A percentile compares a stretch with the other conserved stretches of the same genome.
Conservation (phyloP, 1,140 invertebrate species). For the Drosophila ohnishii region DNA sequence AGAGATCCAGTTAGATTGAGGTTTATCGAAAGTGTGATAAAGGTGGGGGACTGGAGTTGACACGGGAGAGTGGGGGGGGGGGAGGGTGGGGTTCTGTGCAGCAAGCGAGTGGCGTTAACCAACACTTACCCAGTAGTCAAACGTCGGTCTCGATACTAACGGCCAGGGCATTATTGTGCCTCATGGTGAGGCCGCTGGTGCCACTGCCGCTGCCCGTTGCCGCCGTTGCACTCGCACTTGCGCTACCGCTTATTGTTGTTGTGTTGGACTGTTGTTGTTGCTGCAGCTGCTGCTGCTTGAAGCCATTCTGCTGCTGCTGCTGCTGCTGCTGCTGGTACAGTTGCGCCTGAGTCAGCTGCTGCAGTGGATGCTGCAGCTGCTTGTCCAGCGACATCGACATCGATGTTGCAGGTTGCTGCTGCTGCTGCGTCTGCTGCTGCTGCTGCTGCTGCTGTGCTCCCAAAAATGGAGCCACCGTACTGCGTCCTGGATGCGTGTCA, state of each 20-base stretch:
- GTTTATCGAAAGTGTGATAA: conserved; percentile 7
- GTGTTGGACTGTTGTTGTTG: conserved; percentile 54
- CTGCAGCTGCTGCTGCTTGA: conserved; percentile 62
- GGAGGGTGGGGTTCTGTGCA: conserved; percentile 10
- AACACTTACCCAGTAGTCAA: conserved; percentile 94
- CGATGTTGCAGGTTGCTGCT: conserved; percentile 38
- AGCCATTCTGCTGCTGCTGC: conserved; percentile 47
- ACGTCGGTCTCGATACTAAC: conserved; percentile 98
- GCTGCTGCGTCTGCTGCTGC: conserved; percentile 13
- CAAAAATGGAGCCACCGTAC: conserved; percentile 82
- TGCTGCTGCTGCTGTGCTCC: conserved; percentile 73
- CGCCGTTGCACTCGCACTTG: conserved; percentile 43
- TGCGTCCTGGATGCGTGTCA: conserved; percentile 81
- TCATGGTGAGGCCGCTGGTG: conserved; percentile 92
- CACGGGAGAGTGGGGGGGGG: background rate
- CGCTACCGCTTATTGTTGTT: conserved; percentile 53
- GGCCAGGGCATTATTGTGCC: conserved; percentile 89
- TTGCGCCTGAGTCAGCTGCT: conserved; percentile 45
- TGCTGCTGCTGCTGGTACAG: conserved; percentile 44
- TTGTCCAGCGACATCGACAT: conserved; percentile 51
- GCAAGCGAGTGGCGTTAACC: conserved; percentile 37
- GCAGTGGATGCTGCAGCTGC: conserved; percentile 49
- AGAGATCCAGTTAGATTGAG: conserved; percentile 15
- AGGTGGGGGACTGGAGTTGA: conserved; percentile 3
- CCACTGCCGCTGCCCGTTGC: conserved; percentile 84